Conservation (phyloP, 2,888 invertebrate species). For the Ptilodon capucinus region DNA sequence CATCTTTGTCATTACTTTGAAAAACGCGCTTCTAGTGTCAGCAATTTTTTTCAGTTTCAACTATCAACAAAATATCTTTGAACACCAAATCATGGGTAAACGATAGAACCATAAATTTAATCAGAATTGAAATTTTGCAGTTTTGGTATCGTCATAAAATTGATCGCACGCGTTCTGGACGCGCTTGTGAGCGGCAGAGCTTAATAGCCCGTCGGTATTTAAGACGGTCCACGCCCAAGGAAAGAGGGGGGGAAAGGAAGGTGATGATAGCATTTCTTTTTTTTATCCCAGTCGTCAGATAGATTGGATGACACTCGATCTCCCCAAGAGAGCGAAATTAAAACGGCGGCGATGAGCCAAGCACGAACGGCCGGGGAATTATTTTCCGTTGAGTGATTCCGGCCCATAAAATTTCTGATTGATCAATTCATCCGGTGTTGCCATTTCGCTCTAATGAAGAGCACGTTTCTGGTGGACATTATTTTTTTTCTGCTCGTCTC, state of each 20-base stretch:
- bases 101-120: no score
- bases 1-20: no score
- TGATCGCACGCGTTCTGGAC: no score
- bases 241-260: slow-evolving; percentile 42
- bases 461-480: slow-evolving; percentile 70
- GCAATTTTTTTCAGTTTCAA: no score
- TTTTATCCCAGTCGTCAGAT: slow-evolving; percentile 74
- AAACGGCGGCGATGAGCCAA: slow-evolving; percentile 79
- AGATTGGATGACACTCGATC: slow-evolving; percentile 83
- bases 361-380: slow-evolving; percentile 74
- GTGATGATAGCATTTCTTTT: slow-evolving; percentile 52
- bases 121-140: no score
- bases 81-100: no score
- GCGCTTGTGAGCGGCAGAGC: no score
- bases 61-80: no score
- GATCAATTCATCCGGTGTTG: slow-evolving; percentile 81
- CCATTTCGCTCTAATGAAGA: slow-evolving; percentile 76
- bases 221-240: slow-evolving; percentile 39
- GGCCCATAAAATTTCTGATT: slow-evolving; percentile 81
- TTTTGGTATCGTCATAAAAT: no score
- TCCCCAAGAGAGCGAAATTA: slow-evolving; percentile 80
- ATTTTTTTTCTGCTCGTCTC: slow-evolving; percentile 45
- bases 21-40: no score
- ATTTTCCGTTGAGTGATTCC: slow-evolving; percentile 82
- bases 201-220: slow-evolving; percentile 62